Conservation (phyloP, 37 sponge, comb jelly and placozoan genomes). For the Mnemiopsis leidyi region DNA sequence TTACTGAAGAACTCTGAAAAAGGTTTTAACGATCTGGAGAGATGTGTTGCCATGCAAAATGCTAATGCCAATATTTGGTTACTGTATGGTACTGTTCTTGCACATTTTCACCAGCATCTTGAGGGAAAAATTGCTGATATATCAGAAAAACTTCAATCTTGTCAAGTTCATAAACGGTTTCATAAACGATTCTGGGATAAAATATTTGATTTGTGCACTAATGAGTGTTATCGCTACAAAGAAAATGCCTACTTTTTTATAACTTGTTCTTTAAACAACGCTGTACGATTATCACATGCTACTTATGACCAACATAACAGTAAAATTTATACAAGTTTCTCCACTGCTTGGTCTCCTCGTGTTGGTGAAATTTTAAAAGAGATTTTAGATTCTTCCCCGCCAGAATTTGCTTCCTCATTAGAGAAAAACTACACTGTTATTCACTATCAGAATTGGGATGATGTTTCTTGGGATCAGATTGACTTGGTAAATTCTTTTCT, state of each 20-base stretch:
- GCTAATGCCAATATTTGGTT: neutral
- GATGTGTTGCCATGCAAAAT: neutral
- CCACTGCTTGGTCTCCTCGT: neutral
- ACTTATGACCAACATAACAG: neutral
- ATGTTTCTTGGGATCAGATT: neutral
- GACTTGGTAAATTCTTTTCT: neutral
- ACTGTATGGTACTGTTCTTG: neutral
- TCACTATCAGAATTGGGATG: conserved; percentile 6
- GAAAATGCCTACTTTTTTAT: neutral
- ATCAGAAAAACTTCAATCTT: neutral
- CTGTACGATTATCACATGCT: neutral
- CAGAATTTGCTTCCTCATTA: neutral
- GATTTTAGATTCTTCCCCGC: neutral
- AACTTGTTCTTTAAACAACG: neutral
- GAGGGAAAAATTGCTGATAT: neutral
- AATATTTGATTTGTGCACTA: neutral
- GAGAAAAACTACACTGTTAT: neutral
- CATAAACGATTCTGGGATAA: neutral
- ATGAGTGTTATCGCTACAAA: neutral
- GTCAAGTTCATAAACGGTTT: neutral
- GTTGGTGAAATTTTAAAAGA: neutral
- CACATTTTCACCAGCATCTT: neutral
- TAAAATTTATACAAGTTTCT: neutral
- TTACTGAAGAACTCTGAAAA: neutral
- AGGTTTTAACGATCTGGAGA: neutral